Conservation (phyloP, 2,888 invertebrate species). For the Drosophila flavopinicola region DNA sequence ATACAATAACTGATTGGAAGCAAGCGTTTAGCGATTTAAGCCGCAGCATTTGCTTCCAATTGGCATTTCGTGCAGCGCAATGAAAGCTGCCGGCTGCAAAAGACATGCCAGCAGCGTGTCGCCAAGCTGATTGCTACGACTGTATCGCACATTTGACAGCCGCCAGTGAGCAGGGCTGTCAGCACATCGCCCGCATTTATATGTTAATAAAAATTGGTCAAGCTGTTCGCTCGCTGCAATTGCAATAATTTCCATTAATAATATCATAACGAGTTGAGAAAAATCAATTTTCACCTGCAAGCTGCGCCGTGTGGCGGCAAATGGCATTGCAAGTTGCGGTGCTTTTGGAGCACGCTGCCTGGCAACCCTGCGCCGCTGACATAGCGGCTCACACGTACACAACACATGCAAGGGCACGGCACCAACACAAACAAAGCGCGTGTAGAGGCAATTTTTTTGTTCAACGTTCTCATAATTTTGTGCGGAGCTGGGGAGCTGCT, state of each 20-base stretch:
- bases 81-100: slow-evolving; percentile 37
- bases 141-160: slow-evolving; percentile 33
- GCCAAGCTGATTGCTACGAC: slow-evolving; percentile 49
- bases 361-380: slow-evolving; percentile 52
- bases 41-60: slow-evolving; percentile 24
- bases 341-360: background rate
- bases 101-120: slow-evolving; percentile 18
- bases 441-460: slow-evolving; percentile 49
- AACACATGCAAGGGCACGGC: slow-evolving; percentile 53
- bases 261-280: background rate
- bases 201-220: background rate
- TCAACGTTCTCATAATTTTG: slow-evolving; percentile 70
- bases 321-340: background rate
- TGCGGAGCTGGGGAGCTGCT: slow-evolving; percentile 46
- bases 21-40: background rate
- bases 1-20: slow-evolving; percentile 13
- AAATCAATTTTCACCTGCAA: background rate
- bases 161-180: slow-evolving; percentile 52
- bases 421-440: slow-evolving; percentile 47
- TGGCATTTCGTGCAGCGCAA: slow-evolving; percentile 11
- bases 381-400: slow-evolving; percentile 60
- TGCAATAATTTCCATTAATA: fast-evolving
- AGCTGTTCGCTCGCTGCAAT: background rate
- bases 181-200: background rate
- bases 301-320: background rate